Evolutionary conservation across 2,888 invertebrate genomes (phyloP).

Genomic region (Plagiodera versicolora): DNA sequence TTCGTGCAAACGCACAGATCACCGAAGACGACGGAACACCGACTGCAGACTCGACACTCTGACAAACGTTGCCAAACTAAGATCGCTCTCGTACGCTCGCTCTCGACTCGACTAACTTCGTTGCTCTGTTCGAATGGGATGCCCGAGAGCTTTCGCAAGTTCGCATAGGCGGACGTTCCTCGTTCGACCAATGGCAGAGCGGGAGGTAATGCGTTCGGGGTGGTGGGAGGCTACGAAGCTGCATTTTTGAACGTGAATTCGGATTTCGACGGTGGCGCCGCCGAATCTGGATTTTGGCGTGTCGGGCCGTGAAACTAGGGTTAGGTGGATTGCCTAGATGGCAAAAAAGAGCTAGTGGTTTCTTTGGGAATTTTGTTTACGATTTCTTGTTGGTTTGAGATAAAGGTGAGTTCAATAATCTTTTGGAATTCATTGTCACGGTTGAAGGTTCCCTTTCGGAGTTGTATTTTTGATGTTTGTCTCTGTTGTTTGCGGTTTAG

Average conservation of each 20-base stretch:
- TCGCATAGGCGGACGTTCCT: constrained; percentile 49
- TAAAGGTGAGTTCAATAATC: not conserved
- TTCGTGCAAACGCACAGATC: constrained; percentile 20
- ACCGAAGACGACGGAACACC: constrained; percentile 33
- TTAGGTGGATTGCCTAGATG: not conserved
- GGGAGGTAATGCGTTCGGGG: constrained; percentile 50
- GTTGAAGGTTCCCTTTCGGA: not conserved
- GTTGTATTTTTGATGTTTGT: too few species aligned
- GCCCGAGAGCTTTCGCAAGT: constrained; percentile 48
- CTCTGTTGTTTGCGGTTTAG: not conserved
- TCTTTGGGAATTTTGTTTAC: constrained; percentile 4
- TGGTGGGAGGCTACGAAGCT: constrained; percentile 53
- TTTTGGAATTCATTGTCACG: not conserved
- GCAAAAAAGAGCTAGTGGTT: not conserved
- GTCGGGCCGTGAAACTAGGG: not conserved
- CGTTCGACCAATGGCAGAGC: constrained; percentile 52
- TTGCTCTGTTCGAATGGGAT: constrained; percentile 43
- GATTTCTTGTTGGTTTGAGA: not conserved
- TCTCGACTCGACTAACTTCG: too few species aligned
- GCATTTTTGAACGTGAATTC: constrained; percentile 52
- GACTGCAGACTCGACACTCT: constrained; percentile 34
- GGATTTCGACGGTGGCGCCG: constrained; percentile 43
- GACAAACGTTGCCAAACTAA: constrained; percentile 23
- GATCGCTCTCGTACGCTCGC: constrained; percentile 23
- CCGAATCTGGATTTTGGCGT: constrained; percentile 3